Evolutionary conservation across 2,888 invertebrate species (phyloP).

Genomic region (Zaprionus lineosus): DNA sequence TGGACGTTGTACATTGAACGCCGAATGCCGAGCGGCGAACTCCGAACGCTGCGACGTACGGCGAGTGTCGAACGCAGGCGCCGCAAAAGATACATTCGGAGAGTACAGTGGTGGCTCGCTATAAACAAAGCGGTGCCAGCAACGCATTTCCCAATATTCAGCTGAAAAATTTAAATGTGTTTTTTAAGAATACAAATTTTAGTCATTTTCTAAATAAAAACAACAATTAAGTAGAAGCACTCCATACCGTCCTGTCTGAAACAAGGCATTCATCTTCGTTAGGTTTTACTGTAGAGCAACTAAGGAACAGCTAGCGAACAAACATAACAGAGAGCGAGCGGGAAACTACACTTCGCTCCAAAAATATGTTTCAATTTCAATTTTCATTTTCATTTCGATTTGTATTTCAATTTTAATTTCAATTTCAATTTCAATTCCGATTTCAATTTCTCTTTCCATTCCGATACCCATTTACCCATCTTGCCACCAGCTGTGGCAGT

Average conservation of each 20-base stretch:
- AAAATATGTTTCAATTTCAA: constrained; percentile 34
- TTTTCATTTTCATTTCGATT: constrained; percentile 44
- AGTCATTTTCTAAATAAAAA: no score
- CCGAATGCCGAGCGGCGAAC: constrained; percentile 1
- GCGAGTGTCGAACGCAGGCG: constrained; percentile 38
- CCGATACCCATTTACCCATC: constrained; percentile 11
- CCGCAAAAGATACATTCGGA: constrained; percentile 11
- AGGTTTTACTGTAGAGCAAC: constrained; percentile 19
- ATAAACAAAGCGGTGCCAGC: no score
- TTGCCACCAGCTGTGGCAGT: constrained; percentile 47
- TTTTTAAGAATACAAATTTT: no score
- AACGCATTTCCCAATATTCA: no score
- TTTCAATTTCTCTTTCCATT: not conserved
- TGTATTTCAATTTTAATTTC: constrained; percentile 7
- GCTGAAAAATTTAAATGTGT: no score
- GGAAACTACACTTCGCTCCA: not conserved
- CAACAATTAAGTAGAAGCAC: no score
- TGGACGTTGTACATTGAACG: not conserved
- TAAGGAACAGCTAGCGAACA: no score
- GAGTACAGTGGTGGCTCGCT: constrained; percentile 28
- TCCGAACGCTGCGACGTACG: constrained; percentile 3
- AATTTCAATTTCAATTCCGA: not conserved
- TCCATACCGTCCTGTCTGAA: no score
- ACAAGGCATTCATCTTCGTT: no score
- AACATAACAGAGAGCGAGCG: not conserved